Evolutionary conservation across 1,140 invertebrate species (phyloP), one percentile per base, ranked within the genome.

Genomic region (Drosophila saltans): DNA sequence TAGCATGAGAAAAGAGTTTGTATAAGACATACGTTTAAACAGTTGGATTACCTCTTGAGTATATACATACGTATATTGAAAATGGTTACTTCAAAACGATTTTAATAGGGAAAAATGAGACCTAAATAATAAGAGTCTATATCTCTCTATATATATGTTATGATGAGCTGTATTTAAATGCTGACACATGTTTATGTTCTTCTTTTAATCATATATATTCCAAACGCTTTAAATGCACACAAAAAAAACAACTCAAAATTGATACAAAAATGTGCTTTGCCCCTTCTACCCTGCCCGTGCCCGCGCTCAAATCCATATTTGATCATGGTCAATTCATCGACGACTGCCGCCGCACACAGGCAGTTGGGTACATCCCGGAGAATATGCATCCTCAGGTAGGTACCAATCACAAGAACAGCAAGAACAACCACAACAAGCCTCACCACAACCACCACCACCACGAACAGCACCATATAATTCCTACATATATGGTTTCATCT

Each of bases 321-420:
- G 33, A 36, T 36, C 33, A 36, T 36, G 33, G 33, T 36, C 33
- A 36, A 36, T 36, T 24, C 2, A 24, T 26, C 10, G 11, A 48
- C 45, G 2, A 48, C 45, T 21, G 24, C 55, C 33, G n/a, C 33
- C 39, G 39, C 72, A 56, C 67, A 69, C 93, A 98, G 98, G 98
- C 90, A 97, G 97, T 92, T 98, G 97, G 96, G 98, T 99, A 72
- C 98, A 99, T 94, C 98, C 98, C 85, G 98, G 98, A 91, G 98
- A 99, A 94, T 99, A 99, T 94, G 98, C 98, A 43, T 99, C 98
- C 69, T 98, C 98, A 94, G 98, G 98, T 99, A 96, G 93, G 93
- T 94, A 94, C 94, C 84, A 83, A 90, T 82, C 66, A 69, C 84
- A 80, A 73, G 66, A 70, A 69, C 75, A 65, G 67, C 30, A 71